Evolutionary conservation across 2,888 invertebrate species (phyloP).

Genomic region (Eilema caniola): DNA sequence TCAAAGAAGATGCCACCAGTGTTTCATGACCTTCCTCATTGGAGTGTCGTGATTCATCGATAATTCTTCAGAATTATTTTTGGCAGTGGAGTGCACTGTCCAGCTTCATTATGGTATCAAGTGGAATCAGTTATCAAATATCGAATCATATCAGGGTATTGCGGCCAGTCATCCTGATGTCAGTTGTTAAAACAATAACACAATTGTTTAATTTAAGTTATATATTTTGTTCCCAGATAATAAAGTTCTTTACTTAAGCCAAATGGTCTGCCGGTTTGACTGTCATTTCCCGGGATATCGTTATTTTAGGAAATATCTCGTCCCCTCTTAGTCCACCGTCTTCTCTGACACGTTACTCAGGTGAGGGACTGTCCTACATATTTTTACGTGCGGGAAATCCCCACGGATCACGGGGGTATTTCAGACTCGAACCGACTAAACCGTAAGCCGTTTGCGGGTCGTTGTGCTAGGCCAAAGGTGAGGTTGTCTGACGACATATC

Average conservation of each 20-base stretch:
- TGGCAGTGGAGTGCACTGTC: background rate
- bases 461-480: no score
- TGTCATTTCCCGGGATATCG: background rate
- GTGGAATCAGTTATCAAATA: slow-evolving; percentile 1
- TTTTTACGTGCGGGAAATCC: no score
- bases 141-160: background rate
- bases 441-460: no score
- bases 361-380: background rate
- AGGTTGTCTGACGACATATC: no score
- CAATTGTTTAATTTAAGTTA: background rate
- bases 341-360: background rate
- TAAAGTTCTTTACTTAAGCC: background rate
- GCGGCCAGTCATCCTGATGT: background rate
- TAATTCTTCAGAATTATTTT: background rate
- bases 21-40: background rate
- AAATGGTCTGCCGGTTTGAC: background rate
- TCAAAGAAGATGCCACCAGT: background rate
- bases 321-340: background rate
- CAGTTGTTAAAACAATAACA: background rate
- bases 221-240: background rate
- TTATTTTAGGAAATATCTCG: background rate
- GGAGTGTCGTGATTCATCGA: background rate
- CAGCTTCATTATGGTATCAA: background rate
- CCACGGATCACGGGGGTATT: no score
- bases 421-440: no score